phyloP scores from a whole-genome alignment of 37 sponge, comb jelly and placozoan genomes.

The Cladorhizidae sp. region DNA sequence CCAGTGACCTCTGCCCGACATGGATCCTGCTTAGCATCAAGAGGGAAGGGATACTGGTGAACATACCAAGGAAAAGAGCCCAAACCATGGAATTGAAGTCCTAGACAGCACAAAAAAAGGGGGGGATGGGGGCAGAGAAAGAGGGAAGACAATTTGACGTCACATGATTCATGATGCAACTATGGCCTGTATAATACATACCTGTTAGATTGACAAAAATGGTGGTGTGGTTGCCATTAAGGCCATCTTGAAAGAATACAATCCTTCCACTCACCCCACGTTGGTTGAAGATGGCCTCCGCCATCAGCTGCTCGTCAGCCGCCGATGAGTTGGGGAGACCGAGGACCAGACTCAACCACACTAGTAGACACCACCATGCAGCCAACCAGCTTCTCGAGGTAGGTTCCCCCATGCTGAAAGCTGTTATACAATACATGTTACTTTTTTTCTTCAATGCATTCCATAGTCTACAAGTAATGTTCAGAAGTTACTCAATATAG shows the following conservation, averaged over 20 bases:
- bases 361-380: background rate
- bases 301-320: slow-evolving; percentile 15
- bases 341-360: slow-evolving; percentile 4
- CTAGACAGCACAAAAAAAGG: too few species aligned
- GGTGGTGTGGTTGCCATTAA: slow-evolving; percentile 4
- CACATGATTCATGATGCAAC: background rate
- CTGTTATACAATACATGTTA: too few species aligned
- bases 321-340: background rate
- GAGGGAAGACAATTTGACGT: too few species aligned
- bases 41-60: slow-evolving; percentile 44
- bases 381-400: background rate
- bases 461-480: too few species aligned
- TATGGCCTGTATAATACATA: background rate
- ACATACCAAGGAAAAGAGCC: slow-evolving; percentile 57
- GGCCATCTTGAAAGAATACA: slow-evolving; percentile 39
- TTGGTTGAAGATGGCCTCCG: slow-evolving; percentile 38
- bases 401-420: background rate
- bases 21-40: background rate
- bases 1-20: slow-evolving; percentile 36
- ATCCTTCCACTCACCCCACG: slow-evolving; percentile 61
- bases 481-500: too few species aligned
- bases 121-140: too few species aligned
- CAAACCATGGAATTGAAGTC: background rate
- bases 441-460: too few species aligned
- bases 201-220: slow-evolving; percentile 44